Evolutionary conservation across 2,113 vertebrate species (phyloP), one percentile per base, ranked within the genome.

Genomic region (Hiodon tergisus): DNA sequence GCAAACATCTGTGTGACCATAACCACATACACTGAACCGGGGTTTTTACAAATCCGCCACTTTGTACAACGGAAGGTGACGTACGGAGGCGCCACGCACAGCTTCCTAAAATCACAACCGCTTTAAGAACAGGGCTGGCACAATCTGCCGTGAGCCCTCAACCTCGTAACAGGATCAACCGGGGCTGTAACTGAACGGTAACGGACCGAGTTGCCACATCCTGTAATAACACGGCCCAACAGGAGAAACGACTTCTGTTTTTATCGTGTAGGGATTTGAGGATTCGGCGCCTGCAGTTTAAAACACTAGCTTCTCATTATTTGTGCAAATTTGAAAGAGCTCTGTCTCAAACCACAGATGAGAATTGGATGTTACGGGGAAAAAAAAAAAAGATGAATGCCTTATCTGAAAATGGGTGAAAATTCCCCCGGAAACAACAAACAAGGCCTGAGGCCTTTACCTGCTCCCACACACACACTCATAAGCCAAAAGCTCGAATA

Each of bases 291-390:
- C 73, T 59, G 74, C 75, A 80, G 84, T 80, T 31, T 80, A 77
- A 81, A 81, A 82, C 78, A 76, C 79, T 75, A 72, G 69, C 31
- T 77, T 72, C 76, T 74, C 74, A 74, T 80, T 83, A 83, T 83
- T 83, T 79, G 77, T 78, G 62, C 68, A 79, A 81, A 83, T 81
- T 76, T 67, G 58, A 80, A 81, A 78, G 31, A 78, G 74, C 74
- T 76, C 66, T 79, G 79, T 78, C 73, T 65, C 47, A n/a, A 9
- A n/a, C 63, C 55, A 4, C 57, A 31, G 10, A n/a, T 51, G 54
- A 52, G 14, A 16, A 16, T 4, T 52, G 61, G 16, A 52, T 78
- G 73, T 66, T 71, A 67, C 52, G 71, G n/a, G 17, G 10, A 73
- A 71, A 6, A 52, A 59, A 50, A 68, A 52, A 78, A 57, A 70